Percentiles rank a stretch among this genome's conserved stretches.
Conservation (phyloP, 1,140 invertebrate genomes). For the Cryptotermes secundus region DNA sequence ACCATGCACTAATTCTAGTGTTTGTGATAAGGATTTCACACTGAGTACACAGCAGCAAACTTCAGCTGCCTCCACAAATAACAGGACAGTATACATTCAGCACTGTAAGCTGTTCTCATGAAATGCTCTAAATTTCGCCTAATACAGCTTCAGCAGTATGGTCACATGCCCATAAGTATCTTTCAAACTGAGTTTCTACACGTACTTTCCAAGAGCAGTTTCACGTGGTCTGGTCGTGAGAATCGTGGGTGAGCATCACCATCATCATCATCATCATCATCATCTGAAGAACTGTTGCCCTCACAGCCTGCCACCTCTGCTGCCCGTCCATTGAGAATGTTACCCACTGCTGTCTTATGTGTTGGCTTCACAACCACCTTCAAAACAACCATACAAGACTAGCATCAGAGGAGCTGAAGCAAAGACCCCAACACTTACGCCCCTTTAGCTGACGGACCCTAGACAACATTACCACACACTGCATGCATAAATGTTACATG, state of each 20-base stretch:
- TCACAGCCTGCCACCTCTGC: slow-evolving; percentile 73
- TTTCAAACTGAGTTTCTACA: background rate
- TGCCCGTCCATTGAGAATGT: slow-evolving; percentile 75
- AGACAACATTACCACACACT: no score
- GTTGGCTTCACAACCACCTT: slow-evolving; percentile 26
- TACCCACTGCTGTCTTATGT: slow-evolving; percentile 46
- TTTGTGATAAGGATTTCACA: no score
- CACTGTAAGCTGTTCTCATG: no score
- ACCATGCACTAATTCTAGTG: no score
- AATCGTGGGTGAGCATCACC: slow-evolving; percentile 57
- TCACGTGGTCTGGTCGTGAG: slow-evolving; percentile 65
- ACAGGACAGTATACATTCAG: no score
- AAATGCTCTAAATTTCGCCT: no score
- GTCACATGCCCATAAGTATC: background rate
- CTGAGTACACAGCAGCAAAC: no score
- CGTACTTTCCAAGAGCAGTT: slow-evolving; percentile 69
- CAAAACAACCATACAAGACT: background rate
- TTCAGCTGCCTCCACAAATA: no score
- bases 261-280: slow-evolving; percentile 59
- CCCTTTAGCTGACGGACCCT: no score
- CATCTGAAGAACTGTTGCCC: slow-evolving; percentile 72
- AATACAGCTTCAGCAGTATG: background rate
- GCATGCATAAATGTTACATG: slow-evolving; percentile 25
- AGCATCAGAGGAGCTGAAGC: no score
- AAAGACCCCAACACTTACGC: background rate